Percentiles rank a stretch among this genome's conserved stretches.
Evolutionary conservation across 2,113 vertebrate species (phyloP).

Genomic region (Lepisosteus oculatus): DNA sequence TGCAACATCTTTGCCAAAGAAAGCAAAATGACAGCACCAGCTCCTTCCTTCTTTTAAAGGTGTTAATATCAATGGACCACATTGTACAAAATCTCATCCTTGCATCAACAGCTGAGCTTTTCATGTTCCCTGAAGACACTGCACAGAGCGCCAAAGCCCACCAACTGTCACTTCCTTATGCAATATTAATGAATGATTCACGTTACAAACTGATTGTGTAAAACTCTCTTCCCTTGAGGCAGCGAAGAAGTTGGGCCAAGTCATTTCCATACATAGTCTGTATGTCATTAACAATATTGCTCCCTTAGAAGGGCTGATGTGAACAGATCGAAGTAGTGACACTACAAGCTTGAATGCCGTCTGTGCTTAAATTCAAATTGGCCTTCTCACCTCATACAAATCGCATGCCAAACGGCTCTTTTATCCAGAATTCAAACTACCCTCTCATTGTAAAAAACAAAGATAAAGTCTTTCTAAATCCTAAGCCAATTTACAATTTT

Average conservation of each 20-base stretch:
- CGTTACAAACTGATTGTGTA: constrained; percentile 30
- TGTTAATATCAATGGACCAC: background rate
- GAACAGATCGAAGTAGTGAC: constrained; percentile 30
- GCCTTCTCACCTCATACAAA: constrained; percentile 56
- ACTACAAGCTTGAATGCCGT: constrained; percentile 35
- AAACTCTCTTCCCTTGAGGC: constrained; percentile 9
- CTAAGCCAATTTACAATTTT: too few relatives aligned
- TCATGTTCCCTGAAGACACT: constrained; percentile 32
- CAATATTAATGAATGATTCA: constrained; percentile 58
- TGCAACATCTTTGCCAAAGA: too few relatives aligned
- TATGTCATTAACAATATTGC: constrained; percentile 28
- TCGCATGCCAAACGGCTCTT: too few relatives aligned
- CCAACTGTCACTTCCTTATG: constrained; percentile 60
- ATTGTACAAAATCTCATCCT: constrained; percentile 9
- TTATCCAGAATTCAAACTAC: too few relatives aligned
- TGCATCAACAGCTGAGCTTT: constrained; percentile 11
- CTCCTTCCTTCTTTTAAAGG: background rate
- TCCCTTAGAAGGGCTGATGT: constrained; percentile 14
- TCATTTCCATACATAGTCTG: constrained; percentile 19
- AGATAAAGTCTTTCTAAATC: too few relatives aligned
- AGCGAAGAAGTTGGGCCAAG: constrained; percentile 18
- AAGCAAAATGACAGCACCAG: background rate
- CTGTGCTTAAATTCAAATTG: constrained; percentile 43
- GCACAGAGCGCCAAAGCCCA: constrained; percentile 44
- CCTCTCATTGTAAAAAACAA: too few relatives aligned